phyloP scores from a whole-genome alignment of 2,888 invertebrate genomes.

The Raillietiella orientalis region DNA sequence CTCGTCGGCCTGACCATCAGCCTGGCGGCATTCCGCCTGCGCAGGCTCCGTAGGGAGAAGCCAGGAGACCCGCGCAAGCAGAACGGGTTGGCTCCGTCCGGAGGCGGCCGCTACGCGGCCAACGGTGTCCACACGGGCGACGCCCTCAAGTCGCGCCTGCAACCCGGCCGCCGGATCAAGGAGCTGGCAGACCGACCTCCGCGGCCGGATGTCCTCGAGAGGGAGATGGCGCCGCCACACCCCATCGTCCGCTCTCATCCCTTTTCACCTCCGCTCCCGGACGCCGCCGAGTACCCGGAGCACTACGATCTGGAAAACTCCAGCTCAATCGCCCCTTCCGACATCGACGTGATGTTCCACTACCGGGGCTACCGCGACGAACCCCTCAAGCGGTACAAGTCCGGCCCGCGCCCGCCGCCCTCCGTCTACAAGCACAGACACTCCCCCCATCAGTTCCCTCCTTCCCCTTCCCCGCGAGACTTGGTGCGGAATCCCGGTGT shows the following conservation, averaged over 20 bases:
- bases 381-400: slow-evolving; percentile 37
- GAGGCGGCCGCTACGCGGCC: slow-evolving; percentile 4
- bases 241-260: slow-evolving; percentile 7
- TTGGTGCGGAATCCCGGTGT: slow-evolving; percentile 12
- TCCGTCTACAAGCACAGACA: slow-evolving; percentile 43
- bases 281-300: slow-evolving; percentile 38
- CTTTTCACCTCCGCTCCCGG: too few species aligned
- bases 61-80: too few species aligned
- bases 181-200: slow-evolving; percentile 12
- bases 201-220: slow-evolving; percentile 10
- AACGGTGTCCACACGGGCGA: slow-evolving; percentile 33
- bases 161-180: slow-evolving; percentile 24
- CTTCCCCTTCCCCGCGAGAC: slow-evolving; percentile 27
- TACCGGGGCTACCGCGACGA: slow-evolving; percentile 76
- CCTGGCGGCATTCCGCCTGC: slow-evolving; percentile 61
- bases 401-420: too few species aligned
- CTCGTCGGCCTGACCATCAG: slow-evolving; percentile 62
- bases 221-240: slow-evolving; percentile 15
- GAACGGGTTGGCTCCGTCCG: slow-evolving; percentile 5
- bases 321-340: slow-evolving; percentile 85
- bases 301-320: slow-evolving; percentile 91
- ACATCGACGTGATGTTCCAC: slow-evolving; percentile 84
- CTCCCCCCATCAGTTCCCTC: slow-evolving; percentile 28
- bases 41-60: slow-evolving; percentile 13
- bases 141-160: slow-evolving; percentile 15